These are phyloP conservation scores for Fulmarus glacialis DNA, from an alignment of 2,113 vertebrate genomes.

Conservation along the genomic window DNA sequence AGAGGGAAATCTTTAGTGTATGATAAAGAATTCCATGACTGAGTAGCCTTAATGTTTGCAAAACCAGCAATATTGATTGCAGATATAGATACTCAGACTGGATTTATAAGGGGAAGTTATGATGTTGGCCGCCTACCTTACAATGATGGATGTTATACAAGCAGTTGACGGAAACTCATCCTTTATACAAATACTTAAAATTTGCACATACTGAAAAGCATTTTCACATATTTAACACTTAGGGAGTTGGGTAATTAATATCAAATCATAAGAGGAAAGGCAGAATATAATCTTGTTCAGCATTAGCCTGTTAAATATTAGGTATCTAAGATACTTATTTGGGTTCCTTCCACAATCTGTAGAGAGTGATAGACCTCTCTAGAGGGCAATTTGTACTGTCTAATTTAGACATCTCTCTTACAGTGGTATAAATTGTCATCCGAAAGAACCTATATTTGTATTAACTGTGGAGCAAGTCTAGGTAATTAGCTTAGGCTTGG, in stretches of 20 bases:
- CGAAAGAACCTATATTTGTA: background rate
- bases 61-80: background rate
- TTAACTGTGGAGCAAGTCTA: background rate
- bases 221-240: background rate
- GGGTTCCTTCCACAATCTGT: background rate
- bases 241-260: background rate
- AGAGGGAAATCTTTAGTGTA: background rate
- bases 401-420: background rate
- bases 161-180: background rate
- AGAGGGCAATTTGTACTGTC: background rate
- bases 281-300: background rate
- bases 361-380: background rate
- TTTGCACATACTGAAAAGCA: background rate
- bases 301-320: background rate
- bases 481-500: background rate
- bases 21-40: background rate
- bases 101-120: background rate
- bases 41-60: background rate
- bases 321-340: background rate
- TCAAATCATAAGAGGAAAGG: background rate
- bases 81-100: background rate
- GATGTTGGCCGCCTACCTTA: background rate
- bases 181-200: background rate
- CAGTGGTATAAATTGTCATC: background rate
- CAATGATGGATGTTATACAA: background rate